phyloP scores from a whole-genome alignment of 2,888 invertebrate genomes.

The Dendrolimus pini region DNA sequence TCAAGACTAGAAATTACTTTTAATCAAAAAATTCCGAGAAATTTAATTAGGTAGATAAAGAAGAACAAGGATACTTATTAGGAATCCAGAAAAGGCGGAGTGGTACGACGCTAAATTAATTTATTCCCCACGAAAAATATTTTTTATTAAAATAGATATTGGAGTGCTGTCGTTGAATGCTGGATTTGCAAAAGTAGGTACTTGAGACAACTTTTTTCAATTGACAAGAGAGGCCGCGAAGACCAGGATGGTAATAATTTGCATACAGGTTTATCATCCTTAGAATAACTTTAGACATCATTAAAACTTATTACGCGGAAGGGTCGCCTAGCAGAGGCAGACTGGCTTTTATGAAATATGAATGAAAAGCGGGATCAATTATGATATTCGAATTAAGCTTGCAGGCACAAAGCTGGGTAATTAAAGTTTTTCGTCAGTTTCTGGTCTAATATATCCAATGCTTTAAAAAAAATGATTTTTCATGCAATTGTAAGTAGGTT shows the following conservation, averaged over 20 bases:
- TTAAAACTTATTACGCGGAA: conserved; percentile 39
- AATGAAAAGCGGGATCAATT: too few relatives aligned
- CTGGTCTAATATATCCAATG: too few relatives aligned
- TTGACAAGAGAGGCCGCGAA: conserved; percentile 19
- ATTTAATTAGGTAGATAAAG: too few relatives aligned
- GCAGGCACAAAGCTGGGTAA: too few relatives aligned
- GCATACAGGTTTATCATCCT: conserved; percentile 37
- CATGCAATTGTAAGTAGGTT: too few relatives aligned
- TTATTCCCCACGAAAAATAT: conserved; percentile 28
- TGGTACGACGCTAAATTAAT: conserved; percentile 38
- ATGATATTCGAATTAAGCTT: too few relatives aligned
- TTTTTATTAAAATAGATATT: conserved; percentile 13
- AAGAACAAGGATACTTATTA: neutral
- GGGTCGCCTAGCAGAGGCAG: conserved; percentile 12
- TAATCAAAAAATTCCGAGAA: too few relatives aligned
- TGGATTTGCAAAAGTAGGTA: conserved; percentile 23
- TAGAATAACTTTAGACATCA: conserved; percentile 33
- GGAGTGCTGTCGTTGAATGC: conserved; percentile 28
- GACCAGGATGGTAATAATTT: conserved; percentile 25
- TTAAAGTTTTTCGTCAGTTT: too few relatives aligned
- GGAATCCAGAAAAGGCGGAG: conserved; percentile 12
- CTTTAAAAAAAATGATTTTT: too few relatives aligned
- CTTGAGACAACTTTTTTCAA: conserved; percentile 24
- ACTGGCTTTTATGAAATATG: neutral
- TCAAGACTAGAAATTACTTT: too few relatives aligned